These are phyloP conservation scores for Drosophila punjabiensis DNA, from an alignment of 1,140 invertebrate species.

Conservation along the genomic window DNA sequence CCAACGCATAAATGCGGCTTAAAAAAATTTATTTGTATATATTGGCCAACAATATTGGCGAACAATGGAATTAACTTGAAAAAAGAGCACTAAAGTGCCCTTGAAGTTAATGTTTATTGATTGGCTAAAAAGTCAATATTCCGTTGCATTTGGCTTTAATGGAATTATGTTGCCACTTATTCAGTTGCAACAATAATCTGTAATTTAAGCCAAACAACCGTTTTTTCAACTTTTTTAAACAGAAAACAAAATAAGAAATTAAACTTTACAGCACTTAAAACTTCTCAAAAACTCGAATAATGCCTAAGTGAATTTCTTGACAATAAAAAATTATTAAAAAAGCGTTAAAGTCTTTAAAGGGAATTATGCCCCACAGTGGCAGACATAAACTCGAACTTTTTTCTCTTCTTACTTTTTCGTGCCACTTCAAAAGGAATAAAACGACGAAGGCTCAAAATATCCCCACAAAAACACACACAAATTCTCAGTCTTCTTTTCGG, in stretches of 20 bases:
- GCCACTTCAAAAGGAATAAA: slow-evolving; percentile 79
- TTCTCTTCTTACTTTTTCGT: slow-evolving; percentile 50
- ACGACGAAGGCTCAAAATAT: slow-evolving; percentile 59
- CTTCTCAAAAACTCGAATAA: slow-evolving; percentile 53
- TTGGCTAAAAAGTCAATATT: slow-evolving; percentile 2
- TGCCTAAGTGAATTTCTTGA: slow-evolving; percentile 37
- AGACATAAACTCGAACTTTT: slow-evolving; percentile 64
- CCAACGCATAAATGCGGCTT: slow-evolving; percentile 36
- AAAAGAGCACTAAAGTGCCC: slow-evolving; percentile 12
- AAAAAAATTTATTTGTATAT: slow-evolving; percentile 16
- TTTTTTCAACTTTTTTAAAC: too few relatives aligned
- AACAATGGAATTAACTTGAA: slow-evolving; percentile 36
- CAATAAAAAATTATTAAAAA: slow-evolving; percentile 81
- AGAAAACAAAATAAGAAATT: slow-evolving; percentile 40
- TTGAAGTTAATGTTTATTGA: slow-evolving; percentile 25
- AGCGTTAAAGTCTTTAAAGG: slow-evolving; percentile 75
- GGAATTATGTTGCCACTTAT: slow-evolving; percentile 10
- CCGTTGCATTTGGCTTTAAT: slow-evolving; percentile 16
- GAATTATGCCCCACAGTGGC: slow-evolving; percentile 61
- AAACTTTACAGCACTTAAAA: slow-evolving; percentile 48
- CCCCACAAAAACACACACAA: slow-evolving; percentile 63
- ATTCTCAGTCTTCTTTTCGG: slow-evolving; percentile 24
- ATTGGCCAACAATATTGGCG: slow-evolving; percentile 16
- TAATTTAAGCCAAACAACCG: not conserved
- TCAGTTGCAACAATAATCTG: not conserved